A percentile compares a stretch with the other conserved stretches of the same genome.
phyloP scores from a whole-genome alignment of 2,888 invertebrate species.

The Patella ulyssiponensis region DNA sequence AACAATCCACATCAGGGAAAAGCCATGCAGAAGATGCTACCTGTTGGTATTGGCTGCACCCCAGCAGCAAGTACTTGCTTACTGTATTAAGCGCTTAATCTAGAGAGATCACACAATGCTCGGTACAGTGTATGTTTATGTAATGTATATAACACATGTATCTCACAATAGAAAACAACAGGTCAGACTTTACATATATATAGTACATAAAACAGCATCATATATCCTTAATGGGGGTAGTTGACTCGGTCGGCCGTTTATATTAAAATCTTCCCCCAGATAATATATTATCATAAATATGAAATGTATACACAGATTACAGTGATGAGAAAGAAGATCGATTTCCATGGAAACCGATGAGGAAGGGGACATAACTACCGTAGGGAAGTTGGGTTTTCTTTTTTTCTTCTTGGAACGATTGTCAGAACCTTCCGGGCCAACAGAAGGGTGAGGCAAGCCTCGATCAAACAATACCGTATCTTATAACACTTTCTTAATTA shows the following conservation, averaged over 20 bases:
- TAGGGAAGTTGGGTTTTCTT: background rate
- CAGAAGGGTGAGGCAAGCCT: conserved; percentile 34
- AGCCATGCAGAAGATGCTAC: conserved; percentile 25
- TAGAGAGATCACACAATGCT: conserved; percentile 10
- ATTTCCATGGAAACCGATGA: conserved; percentile 6
- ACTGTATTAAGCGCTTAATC: conserved; percentile 13
- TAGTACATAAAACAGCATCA: conserved; percentile 6
- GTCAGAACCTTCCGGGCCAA: conserved; percentile 51
- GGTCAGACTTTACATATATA: conserved; percentile 12
- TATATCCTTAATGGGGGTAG: conserved; percentile 2
- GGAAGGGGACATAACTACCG: background rate
- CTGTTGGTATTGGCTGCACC: background rate
- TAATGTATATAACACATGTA: conserved; percentile 11
- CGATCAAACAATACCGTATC: conserved; percentile 8
- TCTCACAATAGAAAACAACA: conserved; percentile 6
- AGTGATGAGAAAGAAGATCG: conserved; percentile 6
- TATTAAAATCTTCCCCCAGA: background rate
- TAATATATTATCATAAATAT: conserved; percentile 7
- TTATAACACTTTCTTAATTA: conserved; percentile 30
- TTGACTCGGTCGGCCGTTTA: conserved; percentile 5
- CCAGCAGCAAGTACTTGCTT: conserved; percentile 11
- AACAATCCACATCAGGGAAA: conserved; percentile 39
- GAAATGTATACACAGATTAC: conserved; percentile 11
- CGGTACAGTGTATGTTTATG: conserved; percentile 11
- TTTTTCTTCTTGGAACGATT: conserved; percentile 11